Base-by-base conservation (phyloP, 2,888 invertebrate species). In the Himalopsyche tibetana region DNA sequence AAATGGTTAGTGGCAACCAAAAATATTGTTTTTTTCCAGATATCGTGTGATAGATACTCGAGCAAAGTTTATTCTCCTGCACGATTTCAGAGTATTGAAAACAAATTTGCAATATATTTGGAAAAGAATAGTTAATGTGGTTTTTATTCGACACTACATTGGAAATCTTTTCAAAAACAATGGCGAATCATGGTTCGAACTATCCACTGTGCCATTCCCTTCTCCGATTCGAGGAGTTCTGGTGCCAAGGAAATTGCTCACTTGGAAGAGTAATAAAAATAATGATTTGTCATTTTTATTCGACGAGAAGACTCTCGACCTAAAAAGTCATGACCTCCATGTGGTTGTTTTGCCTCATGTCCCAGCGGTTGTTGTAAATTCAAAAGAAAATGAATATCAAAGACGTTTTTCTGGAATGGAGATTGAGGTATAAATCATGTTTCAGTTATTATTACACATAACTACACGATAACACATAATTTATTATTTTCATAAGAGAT, bases 201-300 rank as follows among this genome's bases (percentile, higher is more conserved):
- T 97, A 0, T 94, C 94, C 2, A 96, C 96, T 0, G 95, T 97
- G 1, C 95, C 96, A 0, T 97, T 95, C 91, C 97, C 97, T 0
- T 94, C 94, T 17, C 94, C 94, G 0, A 91, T 94, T 8, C 91
- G 92, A 83, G 91, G 92, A 1, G 91, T 94, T 11, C 92, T 96
- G 36, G 92, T 95, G 2, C 94, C 95, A 0, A 93, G 94, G 89
- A 92, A 95, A 86, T 90, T 97, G 17, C 95, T 95, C 89, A 94
- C 94, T 63, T 97, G 97, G 97, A 92, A 94, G 55, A 91, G 93
- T 81, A 94, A 94, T 0, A 94, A 93, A 90, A 94, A 95, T 89
- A 93, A 94, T 86, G 94, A 94, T 89, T 92, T 91, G 80, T 90
- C 91, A 80, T 89, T 92, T 56, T 89, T 94, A 51, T 95, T 94